phyloP scores from a whole-genome alignment of 2,888 invertebrate genomes.

The Hyposoter dolosus region DNA sequence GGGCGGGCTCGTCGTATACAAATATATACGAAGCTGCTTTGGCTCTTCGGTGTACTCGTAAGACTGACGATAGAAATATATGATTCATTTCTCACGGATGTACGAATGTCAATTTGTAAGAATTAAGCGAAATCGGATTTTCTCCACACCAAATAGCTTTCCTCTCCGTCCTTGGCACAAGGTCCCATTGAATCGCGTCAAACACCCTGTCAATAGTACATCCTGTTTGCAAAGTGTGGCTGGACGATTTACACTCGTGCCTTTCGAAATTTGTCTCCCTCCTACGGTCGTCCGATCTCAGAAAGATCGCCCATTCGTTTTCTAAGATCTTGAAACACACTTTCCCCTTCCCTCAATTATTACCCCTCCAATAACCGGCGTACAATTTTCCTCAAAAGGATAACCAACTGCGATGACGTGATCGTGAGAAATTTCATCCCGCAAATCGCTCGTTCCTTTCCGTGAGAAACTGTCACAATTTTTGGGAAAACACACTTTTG shows the following conservation, averaged over 20 bases:
- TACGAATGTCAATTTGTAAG: neutral
- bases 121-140: slow-evolving; percentile 43
- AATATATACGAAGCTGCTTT: neutral
- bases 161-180: slow-evolving; percentile 67
- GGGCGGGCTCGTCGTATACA: slow-evolving; percentile 23
- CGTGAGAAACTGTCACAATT: neutral
- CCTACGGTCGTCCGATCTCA: neutral
- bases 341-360: slow-evolving; percentile 23
- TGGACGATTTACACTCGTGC: neutral
- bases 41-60: neutral
- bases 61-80: neutral
- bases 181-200: neutral
- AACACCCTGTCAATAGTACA: neutral
- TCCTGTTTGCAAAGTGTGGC: neutral
- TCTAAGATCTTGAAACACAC: slow-evolving; percentile 15
- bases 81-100: neutral
- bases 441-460: neutral
- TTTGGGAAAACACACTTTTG: too few relatives aligned
- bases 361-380: slow-evolving; percentile 10
- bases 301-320: slow-evolving; percentile 24
- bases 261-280: slow-evolving; percentile 19
- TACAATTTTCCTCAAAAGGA: slow-evolving; percentile 37
- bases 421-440: neutral
- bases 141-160: slow-evolving; percentile 57
- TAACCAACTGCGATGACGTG: neutral